Evolutionary conservation across 2,113 vertebrate species (phyloP), one percentile per base, ranked within the genome.

Genomic region (Copsychus sechellarum): DNA sequence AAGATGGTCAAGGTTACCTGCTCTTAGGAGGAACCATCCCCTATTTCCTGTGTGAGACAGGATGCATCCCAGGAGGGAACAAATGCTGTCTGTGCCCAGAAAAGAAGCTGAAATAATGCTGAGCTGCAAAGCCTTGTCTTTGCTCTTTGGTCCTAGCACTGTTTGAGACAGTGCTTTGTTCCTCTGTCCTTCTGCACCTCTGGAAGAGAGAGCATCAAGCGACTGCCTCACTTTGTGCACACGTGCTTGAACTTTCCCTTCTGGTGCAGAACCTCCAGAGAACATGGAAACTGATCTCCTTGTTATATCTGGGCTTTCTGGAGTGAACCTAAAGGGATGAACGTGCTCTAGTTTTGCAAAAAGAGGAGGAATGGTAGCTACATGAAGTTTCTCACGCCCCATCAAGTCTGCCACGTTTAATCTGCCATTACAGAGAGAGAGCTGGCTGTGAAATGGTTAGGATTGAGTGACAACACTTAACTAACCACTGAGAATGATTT

Each of bases 351-450:
- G 76, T 81, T 90, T 66, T 92, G 83, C 67, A 93, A 36, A 77
- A 86, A 65, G 56, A 90, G 80, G 47, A 89, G 88, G 58, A 93
- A 43, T 88, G 84, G 90, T 93, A 97, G 81, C 71, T 96, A 96
- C 93, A 93, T 38, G 58, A 88, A 92, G 90, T 90, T 93, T 92
- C 82, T 97, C 92, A 95, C 6, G 88, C 95, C 81, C 90, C 86
- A 81, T 97, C 97, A 97, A 93, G 96, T 71, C 96, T 97, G 97
- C 96, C 96, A 97, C 86, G 90, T 96, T 95, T 79, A 95, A 97
- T 97, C 84, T 95, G 86, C 92, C 90, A 76, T 94, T 97, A 96
- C 95, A 97, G 92, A 88, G 88, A 81, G 90, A 92, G 83, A 95
- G 72, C 76, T 93, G 86, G 84, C 90, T 95, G 91, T 88, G 81